Evolutionary conservation across 2,797 vertebrate species (phyloP), one percentile per base, ranked within the genome.

Genomic region (Tragopan temminckii): DNA sequence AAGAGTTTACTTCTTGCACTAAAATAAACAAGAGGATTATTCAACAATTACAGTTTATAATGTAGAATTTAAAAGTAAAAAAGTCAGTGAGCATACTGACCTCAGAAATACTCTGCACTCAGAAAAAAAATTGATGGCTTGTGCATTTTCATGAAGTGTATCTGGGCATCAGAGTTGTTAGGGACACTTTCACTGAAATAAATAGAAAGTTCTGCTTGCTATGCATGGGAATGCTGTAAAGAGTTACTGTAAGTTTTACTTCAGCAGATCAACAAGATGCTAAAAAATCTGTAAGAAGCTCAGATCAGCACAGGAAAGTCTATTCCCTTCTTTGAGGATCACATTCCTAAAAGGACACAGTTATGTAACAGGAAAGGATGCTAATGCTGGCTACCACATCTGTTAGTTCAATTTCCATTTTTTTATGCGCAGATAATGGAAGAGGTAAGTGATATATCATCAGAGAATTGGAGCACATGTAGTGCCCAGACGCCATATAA

Each of bases 341-440:
- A 27, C n/a, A 7, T 42, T 52, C 1, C 1, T 29, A 52, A 66
- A 75, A 1, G 1, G 38, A 3, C n/a, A 21, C 5, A 43, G 38
- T 24, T 33, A 9, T 0, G 2, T 18, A 31, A 52, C 43, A 67
- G 64, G 38, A 59, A 77, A 77, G 33, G 21, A 61, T 17, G 19
- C 66, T 6, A 11, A 18, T 23, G n/a, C 33, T 48, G 33, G 24
- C 40, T 80, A 58, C 23, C n/a, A 42, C 43, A 24, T 5, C 57
- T 52, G 19, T 42, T 67, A 27, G 2, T 29, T 70, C 68, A 9
- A 14, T 31, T 50, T 52, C 23, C 18, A 3, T 9, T 33, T n/a
- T 33, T 62, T 42, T 23, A 33, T 23, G 25, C 6, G 42, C 36
- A 16, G 31, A 19, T 59, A 77, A 55, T 31, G n/a, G 52, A 59